These are phyloP conservation scores for Brachypteracias leptosomus DNA, from an alignment of 2,113 vertebrate genomes.

Conservation along the genomic window DNA sequence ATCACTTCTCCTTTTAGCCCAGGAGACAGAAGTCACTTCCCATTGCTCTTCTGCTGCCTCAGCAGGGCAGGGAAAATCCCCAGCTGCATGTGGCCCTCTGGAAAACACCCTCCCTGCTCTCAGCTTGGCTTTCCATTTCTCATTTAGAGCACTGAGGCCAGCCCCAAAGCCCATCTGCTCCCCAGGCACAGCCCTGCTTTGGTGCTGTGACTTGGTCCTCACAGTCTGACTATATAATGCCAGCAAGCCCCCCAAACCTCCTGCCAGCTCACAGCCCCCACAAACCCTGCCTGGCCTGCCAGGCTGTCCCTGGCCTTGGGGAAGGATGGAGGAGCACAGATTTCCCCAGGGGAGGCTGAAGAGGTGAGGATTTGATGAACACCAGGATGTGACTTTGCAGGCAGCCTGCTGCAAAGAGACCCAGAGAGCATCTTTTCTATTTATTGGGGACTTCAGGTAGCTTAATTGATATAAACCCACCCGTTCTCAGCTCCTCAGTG, in stretches of 20 bases:
- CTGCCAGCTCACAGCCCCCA: neutral
- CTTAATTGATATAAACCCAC: neutral
- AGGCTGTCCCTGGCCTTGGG: neutral
- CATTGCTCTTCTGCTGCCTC: neutral
- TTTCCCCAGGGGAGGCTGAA: neutral
- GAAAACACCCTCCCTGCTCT: neutral
- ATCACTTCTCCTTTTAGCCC: neutral
- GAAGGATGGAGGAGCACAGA: neutral
- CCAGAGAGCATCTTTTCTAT: neutral
- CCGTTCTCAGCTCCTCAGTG: neutral
- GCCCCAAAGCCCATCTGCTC: neutral
- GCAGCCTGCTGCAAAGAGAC: neutral
- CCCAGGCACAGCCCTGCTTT: neutral
- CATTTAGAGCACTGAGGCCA: neutral
- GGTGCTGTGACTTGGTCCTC: neutral
- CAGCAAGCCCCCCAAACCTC: neutral
- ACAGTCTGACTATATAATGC: neutral
- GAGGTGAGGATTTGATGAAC: neutral
- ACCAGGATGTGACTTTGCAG: neutral
- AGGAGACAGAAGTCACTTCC: constrained; percentile 7
- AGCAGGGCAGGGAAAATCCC: neutral
- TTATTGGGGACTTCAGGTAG: neutral
- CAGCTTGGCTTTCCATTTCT: neutral
- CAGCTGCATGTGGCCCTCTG: neutral
- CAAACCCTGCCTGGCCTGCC: neutral